Percentiles rank a stretch among this genome's conserved stretches.
Evolutionary conservation across 2,888 invertebrate genomes (phyloP).

Genomic region (Coelogynopora nodosa): DNA sequence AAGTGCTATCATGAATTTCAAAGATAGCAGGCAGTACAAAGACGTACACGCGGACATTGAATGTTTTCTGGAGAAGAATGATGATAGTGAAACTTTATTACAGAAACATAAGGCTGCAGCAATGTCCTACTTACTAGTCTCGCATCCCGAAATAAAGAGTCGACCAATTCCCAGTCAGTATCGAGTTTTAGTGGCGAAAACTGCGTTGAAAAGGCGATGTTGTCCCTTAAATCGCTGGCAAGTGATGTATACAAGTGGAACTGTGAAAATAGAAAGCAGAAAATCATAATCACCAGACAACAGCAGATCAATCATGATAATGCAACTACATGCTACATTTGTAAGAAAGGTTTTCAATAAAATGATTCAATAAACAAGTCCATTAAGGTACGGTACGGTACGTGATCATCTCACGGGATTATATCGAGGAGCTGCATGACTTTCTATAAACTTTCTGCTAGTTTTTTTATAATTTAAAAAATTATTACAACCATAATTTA

Average conservation of each 20-base stretch:
- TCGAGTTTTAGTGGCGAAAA: not conserved
- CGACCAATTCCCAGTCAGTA: not conserved
- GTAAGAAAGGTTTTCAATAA: not conserved
- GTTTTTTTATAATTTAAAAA: not conserved
- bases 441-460: not conserved
- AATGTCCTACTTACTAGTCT: not conserved
- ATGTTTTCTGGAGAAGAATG: not conserved
- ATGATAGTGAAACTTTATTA: not conserved
- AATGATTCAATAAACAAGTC: not conserved
- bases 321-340: too few species aligned
- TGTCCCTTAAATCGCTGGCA: not conserved
- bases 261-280: not conserved
- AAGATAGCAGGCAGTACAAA: not conserved
- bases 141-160: not conserved
- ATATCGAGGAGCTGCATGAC: not conserved
- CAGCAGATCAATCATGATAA: not conserved
- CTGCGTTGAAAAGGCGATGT: not conserved
- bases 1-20: not conserved
- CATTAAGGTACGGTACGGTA: not conserved
- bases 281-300: not conserved
- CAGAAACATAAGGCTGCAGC: not conserved
- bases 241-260: not conserved
- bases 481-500: not conserved
- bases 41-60: not conserved
- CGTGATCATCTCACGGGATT: not conserved